phyloP scores from a whole-genome alignment of 2,797 vertebrate genomes.

The Columba guinea region DNA sequence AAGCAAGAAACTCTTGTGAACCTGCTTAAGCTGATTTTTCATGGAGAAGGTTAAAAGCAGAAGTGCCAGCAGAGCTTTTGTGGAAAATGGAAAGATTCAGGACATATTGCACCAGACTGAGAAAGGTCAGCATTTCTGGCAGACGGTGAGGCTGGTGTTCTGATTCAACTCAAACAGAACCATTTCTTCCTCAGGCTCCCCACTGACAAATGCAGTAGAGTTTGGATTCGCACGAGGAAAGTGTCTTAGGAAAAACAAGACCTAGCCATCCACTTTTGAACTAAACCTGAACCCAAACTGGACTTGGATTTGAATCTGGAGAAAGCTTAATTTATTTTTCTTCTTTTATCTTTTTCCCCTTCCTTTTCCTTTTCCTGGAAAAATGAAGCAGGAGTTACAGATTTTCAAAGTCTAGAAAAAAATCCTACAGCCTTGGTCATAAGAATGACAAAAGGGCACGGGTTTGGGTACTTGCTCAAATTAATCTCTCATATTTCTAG shows the following conservation, averaged over 20 bases:
- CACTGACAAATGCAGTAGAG: slow-evolving; percentile 21
- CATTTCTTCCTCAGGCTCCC: slow-evolving; percentile 7
- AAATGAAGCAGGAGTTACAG: neutral
- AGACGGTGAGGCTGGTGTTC: neutral
- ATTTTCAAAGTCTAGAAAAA: neutral
- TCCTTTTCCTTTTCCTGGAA: neutral
- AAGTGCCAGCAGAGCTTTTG: neutral
- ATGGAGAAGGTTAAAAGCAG: neutral
- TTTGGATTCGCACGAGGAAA: slow-evolving; percentile 17
- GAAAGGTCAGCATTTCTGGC: slow-evolving; percentile 48
- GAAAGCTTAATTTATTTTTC: neutral
- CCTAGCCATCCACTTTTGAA: slow-evolving; percentile 39
- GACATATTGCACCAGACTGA: slow-evolving; percentile 10
- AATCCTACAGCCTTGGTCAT: neutral
- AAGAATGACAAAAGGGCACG: neutral
- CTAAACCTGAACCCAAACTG: slow-evolving; percentile 40
- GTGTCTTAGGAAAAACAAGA: slow-evolving; percentile 50
- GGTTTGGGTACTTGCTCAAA: neutral
- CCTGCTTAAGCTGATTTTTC: neutral
- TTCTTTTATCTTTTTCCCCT: neutral
- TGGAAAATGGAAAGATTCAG: neutral
- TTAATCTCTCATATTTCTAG: neutral
- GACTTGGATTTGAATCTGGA: neutral
- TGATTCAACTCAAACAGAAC: slow-evolving; percentile 54
- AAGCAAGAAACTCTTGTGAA: neutral